Conservation (phyloP, 2,113 vertebrate species). For the Daboia siamensis region DNA sequence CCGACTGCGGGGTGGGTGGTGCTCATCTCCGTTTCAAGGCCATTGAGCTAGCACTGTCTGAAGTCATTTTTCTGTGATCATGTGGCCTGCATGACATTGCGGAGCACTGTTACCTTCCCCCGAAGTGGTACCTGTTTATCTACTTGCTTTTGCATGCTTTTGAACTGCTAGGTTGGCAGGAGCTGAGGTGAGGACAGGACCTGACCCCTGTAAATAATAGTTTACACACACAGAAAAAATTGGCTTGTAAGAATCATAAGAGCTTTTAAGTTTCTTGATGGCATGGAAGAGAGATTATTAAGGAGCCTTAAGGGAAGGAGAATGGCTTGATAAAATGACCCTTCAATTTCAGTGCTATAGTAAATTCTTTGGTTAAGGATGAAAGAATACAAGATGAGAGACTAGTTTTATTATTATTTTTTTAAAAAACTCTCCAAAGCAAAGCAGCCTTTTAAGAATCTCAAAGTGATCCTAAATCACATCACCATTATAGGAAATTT, state of each 20-base stretch:
- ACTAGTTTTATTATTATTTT: not conserved
- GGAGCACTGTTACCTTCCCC: not conserved
- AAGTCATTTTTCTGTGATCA: not conserved
- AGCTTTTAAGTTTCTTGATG: not conserved
- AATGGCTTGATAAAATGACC: not conserved
- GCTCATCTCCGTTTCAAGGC: not conserved
- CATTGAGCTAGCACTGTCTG: not conserved
- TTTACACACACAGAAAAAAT: not conserved
- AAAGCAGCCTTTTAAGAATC: not conserved
- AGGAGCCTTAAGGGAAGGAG: not conserved
- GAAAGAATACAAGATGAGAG: not conserved
- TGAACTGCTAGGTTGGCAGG: not conserved
- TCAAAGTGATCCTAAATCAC: not conserved
- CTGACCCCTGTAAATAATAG: not conserved
- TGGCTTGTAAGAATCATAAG: not conserved
- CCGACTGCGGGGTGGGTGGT: not conserved
- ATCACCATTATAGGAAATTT: not conserved
- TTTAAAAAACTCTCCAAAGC: not conserved
- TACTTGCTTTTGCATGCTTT: not conserved
- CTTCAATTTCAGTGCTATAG: not conserved
- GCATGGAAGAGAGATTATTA: not conserved
- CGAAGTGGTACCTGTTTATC: not conserved
- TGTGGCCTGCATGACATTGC: not conserved
- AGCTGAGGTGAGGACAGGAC: not conserved
- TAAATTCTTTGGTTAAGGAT: not conserved